Evolutionary conservation across 2,888 invertebrate species (phyloP), one percentile per base, ranked within the genome.

Genomic region (Athalia rosae): DNA sequence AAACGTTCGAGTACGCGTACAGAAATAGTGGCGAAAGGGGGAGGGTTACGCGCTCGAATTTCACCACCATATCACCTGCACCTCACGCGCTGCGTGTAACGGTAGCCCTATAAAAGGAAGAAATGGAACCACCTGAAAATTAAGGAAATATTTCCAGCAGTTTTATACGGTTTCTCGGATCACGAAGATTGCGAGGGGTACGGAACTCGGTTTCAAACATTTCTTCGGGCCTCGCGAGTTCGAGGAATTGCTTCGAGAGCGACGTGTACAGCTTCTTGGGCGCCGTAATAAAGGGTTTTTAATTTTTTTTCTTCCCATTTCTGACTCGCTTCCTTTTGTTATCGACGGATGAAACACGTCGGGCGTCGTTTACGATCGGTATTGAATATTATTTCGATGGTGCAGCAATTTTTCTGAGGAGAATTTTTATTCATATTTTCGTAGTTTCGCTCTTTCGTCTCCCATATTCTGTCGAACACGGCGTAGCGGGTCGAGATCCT

Each of bases 21-120:
- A 61, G 8, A 15, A 8, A 53, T 15, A 43, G n/a, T 4, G 28
- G 53, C 4, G 9, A 53, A 53, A 5, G 15, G 41, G 56, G 45
- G 56, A 71, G 45, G 71, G 9, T 58, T 71, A 58, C 50, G 71
- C 71, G 71, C 58, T 71, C 71, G 71, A 71, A 71, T 71, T 71
- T 50, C 41, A 41, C n/a, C 0, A 28, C 53, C 53, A 9, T n/a
- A n/a, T n/a, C 53, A 11, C 53, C 53, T 11, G n/a, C 53, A 11
- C n/a, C n/a, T 53, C 53, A 4, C 53, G n/a, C 53, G 11, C 53
- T 9, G 9, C n/a, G 11, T n/a, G n/a, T n/a, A 53, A 53, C 15
- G 43, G 56, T 45, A 71, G 58, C 50, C 56, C 13, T 43, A 41
- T 15, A 45, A 13, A 58, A 45, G n/a, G 8, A 41, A 50, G n/a